Evolutionary conservation across 2,113 vertebrate species (phyloP), one percentile per base, ranked within the genome.

Genomic region (Periophthalmus modestus): DNA sequence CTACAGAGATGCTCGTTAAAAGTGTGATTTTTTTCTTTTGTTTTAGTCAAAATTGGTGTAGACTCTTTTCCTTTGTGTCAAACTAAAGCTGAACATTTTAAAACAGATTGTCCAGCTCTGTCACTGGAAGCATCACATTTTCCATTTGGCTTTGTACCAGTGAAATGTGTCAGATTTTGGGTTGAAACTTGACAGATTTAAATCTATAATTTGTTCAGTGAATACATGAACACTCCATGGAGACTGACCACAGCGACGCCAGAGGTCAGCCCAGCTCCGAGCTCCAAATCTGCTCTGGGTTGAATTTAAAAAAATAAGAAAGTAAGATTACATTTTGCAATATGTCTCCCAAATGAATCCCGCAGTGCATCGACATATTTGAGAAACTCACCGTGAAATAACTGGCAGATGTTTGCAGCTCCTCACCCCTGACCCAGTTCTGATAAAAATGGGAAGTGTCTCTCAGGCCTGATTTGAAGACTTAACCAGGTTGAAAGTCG

Each of bases 241-340:
- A 28, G 28, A 28, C 28, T 28, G 28, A 28, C 28, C 28, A 28
- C 65, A 61, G 39, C 68, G 77, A 79, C 85, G 23, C 70, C 10
- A 39, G 19, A 61, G 71, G 86, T 84, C 79, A 72, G 50, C 68
- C 46, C 71, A 23, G 34, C 43, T 70, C 50, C 47, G 55, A 80
- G 77, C 69, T 70, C 7, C 13, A 86, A 83, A 4, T 23, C 79
- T 74, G 81, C 86, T 21, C 85, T 75, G 66, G 52, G 48, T 74
- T 78, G 75, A 28, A 57, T 77, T 55, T 71, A 55, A 18, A n/a
- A n/a, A n/a, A n/a, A n/a, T n/a, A n/a, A n/a, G n/a, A 13, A 48
- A 3, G 72, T 28, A 75, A 75, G 58, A 62, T 62, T 36, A 79
- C 72, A 86, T 46, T 65, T 43, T n/a, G 34, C 62, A 73, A 70